These are phyloP conservation scores for Scaptomyza cyrtandrae DNA, from an alignment of 2,888 invertebrate genomes.

Conservation along the genomic window DNA sequence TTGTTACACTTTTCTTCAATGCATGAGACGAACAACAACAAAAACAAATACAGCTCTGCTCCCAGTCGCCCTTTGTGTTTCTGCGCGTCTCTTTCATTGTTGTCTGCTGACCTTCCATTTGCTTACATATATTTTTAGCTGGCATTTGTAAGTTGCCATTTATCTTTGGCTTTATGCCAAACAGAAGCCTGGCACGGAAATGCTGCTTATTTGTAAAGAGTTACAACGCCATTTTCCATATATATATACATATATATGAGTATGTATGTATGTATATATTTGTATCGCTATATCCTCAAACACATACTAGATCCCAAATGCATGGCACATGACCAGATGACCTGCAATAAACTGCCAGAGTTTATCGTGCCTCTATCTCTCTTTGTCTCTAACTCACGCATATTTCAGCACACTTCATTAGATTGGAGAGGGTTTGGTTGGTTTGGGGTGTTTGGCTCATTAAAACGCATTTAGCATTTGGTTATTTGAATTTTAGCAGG, in stretches of 20 bases:
- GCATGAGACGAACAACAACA: slow-evolving; percentile 22
- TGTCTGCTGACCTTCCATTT: slow-evolving; percentile 58
- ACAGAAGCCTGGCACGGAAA: slow-evolving; percentile 67
- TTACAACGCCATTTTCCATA: slow-evolving; percentile 51
- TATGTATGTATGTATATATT: too few species aligned
- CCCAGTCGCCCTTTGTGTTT: slow-evolving; percentile 5
- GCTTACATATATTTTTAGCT: slow-evolving; percentile 62
- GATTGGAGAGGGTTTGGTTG: slow-evolving; percentile 4
- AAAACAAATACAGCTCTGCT: slow-evolving; percentile 9
- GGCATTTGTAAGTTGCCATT: slow-evolving; percentile 75
- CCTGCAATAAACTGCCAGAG: slow-evolving; percentile 69
- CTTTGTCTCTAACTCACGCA: slow-evolving; percentile 24
- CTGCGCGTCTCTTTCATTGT: not conserved
- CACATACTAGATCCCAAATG: slow-evolving; percentile 27
- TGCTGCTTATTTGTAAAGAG: slow-evolving; percentile 76
- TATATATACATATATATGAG: not conserved
- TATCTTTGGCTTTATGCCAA: slow-evolving; percentile 79
- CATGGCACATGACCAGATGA: slow-evolving; percentile 39
- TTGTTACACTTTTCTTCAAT: slow-evolving; percentile 61
- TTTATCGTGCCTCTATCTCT: slow-evolving; percentile 50
- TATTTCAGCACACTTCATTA: slow-evolving; percentile 69
- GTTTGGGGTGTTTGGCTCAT: slow-evolving; percentile 34
- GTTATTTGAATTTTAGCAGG: slow-evolving; percentile 20
- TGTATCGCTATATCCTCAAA: not conserved
- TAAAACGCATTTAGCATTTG: slow-evolving; percentile 47